Conservation (phyloP, 2,888 invertebrate genomes). For the Nymphalis polychloros region DNA sequence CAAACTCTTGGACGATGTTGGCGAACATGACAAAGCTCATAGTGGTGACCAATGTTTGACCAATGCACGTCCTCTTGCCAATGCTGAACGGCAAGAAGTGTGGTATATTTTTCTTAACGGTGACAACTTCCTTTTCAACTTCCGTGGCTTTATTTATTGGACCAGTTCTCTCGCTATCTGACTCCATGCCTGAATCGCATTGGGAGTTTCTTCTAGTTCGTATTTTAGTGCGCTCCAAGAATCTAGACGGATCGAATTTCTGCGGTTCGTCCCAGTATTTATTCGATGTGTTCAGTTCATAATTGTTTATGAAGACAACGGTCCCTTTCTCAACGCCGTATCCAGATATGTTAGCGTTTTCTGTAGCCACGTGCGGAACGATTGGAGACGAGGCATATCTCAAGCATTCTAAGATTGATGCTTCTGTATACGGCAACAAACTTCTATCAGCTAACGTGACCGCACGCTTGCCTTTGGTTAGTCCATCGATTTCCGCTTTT, state of each 20-base stretch:
- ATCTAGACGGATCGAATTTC: slow-evolving; percentile 88
- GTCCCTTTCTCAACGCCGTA: slow-evolving; percentile 89
- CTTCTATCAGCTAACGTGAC: slow-evolving; percentile 85
- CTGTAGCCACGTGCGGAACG: slow-evolving; percentile 93
- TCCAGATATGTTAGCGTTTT: slow-evolving; percentile 87
- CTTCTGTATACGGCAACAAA: slow-evolving; percentile 89
- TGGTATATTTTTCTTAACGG: slow-evolving; percentile 81
- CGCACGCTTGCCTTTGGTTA: slow-evolving; percentile 79
- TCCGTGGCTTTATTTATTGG: slow-evolving; percentile 52
- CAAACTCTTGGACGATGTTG: slow-evolving; percentile 86
- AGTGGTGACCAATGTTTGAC: slow-evolving; percentile 89
- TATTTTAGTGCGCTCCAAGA: slow-evolving; percentile 79
- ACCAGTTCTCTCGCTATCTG: slow-evolving; percentile 64
- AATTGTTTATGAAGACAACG: slow-evolving; percentile 92
- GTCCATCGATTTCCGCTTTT: slow-evolving; percentile 85
- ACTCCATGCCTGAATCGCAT: slow-evolving; percentile 82
- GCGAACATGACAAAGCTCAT: slow-evolving; percentile 88
- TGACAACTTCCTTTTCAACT: slow-evolving; percentile 61
- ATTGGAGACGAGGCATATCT: slow-evolving; percentile 92
- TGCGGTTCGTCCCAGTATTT: slow-evolving; percentile 88
- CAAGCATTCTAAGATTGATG: slow-evolving; percentile 89
- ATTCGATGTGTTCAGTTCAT: slow-evolving; percentile 87
- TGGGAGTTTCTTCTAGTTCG: slow-evolving; percentile 67
- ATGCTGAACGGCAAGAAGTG: slow-evolving; percentile 93
- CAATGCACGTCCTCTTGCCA: slow-evolving; percentile 93